phyloP scores from a whole-genome alignment of 2,113 vertebrate genomes.

The Phylloscopus whistleri region DNA sequence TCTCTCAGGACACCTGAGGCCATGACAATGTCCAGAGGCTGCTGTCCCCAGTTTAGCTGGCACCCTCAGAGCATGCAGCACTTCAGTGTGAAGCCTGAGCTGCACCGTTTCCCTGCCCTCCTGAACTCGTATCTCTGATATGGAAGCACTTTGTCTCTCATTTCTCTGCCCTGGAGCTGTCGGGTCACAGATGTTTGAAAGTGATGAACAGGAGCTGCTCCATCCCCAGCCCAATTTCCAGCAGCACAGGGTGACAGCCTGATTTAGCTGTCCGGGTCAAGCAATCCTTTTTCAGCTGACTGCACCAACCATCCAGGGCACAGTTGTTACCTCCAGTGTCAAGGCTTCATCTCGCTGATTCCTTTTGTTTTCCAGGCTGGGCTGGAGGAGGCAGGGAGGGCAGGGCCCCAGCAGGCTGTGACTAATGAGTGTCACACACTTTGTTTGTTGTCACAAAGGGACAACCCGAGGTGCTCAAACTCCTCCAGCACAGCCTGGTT shows the following conservation, averaged over 20 bases:
- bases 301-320: not conserved
- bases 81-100: not conserved
- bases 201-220: not conserved
- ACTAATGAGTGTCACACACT: not conserved
- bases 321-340: not conserved
- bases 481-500: not conserved
- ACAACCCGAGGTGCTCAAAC: not conserved
- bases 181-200: not conserved
- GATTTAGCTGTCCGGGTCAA: slow-evolving; percentile 13
- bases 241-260: not conserved
- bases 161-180: not conserved
- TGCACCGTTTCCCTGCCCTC: not conserved
- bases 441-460: not conserved
- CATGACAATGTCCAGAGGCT: not conserved
- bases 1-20: not conserved
- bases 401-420: not conserved
- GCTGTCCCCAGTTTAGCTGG: no score
- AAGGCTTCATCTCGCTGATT: not conserved
- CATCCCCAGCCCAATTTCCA: not conserved
- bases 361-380: not conserved
- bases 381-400: not conserved
- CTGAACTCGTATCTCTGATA: not conserved
- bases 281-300: not conserved
- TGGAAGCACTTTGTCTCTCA: not conserved
- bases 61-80: not conserved